Conservation (phyloP, 2,113 vertebrate genomes). For the Triplophysa siluroides region DNA sequence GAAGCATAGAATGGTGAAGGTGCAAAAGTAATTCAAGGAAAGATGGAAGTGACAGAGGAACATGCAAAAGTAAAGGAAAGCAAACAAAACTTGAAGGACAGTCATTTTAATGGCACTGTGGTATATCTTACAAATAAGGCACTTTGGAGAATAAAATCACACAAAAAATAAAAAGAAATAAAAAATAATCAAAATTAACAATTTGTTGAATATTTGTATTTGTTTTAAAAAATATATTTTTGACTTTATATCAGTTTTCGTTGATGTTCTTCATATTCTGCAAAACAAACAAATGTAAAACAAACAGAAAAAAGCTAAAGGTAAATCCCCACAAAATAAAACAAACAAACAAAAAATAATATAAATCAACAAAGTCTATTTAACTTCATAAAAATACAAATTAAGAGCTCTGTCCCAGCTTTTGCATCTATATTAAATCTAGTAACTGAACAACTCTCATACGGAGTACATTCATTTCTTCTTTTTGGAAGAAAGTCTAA, state of each 20-base stretch:
- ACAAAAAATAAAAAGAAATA: conserved; percentile 42
- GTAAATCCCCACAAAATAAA: conserved; percentile 8
- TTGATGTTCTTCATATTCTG: background rate
- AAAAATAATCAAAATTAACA: conserved; percentile 49
- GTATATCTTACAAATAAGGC: conserved; percentile 80
- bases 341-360: background rate
- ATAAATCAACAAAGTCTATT: background rate
- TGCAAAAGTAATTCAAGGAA: conserved; percentile 41
- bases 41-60: conserved; percentile 17
- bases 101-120: conserved; percentile 86
- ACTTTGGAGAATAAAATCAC: conserved; percentile 62
- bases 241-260: conserved; percentile 20
- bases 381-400: conserved; percentile 11
- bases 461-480: conserved; percentile 20
- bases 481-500: conserved; percentile 6
- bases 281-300: conserved; percentile 23
- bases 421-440: conserved; percentile 55
- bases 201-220: conserved; percentile 1
- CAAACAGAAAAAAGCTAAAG: background rate
- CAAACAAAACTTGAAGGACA: conserved; percentile 73
- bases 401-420: conserved; percentile 53
- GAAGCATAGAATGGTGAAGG: conserved; percentile 22
- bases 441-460: conserved; percentile 35
- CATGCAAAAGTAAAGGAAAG: conserved; percentile 64
- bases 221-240: background rate